phyloP scores from a whole-genome alignment of 1,140 invertebrate genomes.

The Papilio polytes region DNA sequence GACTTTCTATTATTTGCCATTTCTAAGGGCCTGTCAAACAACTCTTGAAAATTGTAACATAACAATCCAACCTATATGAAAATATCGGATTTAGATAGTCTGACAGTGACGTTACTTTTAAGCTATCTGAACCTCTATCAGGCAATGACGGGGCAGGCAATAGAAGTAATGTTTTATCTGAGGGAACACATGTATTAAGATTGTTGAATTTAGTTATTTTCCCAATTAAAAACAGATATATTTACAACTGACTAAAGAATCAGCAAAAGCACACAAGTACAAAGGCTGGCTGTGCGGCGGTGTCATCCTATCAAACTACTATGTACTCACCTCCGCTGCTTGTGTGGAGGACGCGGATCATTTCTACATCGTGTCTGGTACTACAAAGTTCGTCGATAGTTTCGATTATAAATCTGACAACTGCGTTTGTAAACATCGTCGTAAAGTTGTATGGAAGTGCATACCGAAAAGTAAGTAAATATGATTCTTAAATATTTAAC shows the following conservation, averaged over 20 bases:
- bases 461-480: constrained; percentile 76
- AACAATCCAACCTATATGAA: too few relatives aligned
- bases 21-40: too few relatives aligned
- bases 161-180: too few relatives aligned
- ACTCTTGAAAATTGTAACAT: too few relatives aligned
- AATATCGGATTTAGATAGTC: too few relatives aligned
- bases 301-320: constrained; percentile 66
- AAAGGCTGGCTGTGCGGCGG: constrained; percentile 76
- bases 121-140: too few relatives aligned
- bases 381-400: constrained; percentile 73
- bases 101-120: too few relatives aligned
- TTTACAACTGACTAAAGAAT: constrained; percentile 73
- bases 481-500: too few relatives aligned
- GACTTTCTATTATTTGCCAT: too few relatives aligned
- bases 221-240: constrained; percentile 61
- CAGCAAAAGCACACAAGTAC: constrained; percentile 76
- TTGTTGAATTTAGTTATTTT: too few relatives aligned
- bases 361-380: constrained; percentile 78
- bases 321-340: constrained; percentile 74
- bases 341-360: constrained; percentile 77
- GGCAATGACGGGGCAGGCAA: too few relatives aligned
- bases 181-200: too few relatives aligned
- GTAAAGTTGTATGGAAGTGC: constrained; percentile 78
- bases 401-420: constrained; percentile 72
- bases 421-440: constrained; percentile 72